Base-by-base conservation (phyloP, 2,888 invertebrate species). In the Scelioninae gen. 2 region DNA sequence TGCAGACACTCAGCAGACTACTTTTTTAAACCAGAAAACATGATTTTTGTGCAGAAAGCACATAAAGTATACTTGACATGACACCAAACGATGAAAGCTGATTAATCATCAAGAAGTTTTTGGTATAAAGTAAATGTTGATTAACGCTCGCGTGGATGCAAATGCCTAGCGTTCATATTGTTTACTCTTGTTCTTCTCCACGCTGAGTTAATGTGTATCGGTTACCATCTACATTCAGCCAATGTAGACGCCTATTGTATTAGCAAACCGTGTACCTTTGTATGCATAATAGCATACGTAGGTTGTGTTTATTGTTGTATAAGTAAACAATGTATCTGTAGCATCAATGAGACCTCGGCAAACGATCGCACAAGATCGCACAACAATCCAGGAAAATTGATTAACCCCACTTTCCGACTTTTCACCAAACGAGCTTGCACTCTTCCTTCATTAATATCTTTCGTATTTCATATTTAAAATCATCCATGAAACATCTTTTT, bases 271-370 rank as follows among this genome's bases (percentile, higher is more conserved):
- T 67, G 70, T 70, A 70, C 52, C 65, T 73, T 75, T 77, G 80
- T 77, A 76, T 78, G 75, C 77, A 75, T 75, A 76, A 73, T 69
- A 67, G 75, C 74, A 75, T 76, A 76, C 78, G 76, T 68, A 68
- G 76, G 61, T 77, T 73, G 76, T 81, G 81, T 81, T 81, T 79
- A 81, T 79, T 80, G 80, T 81, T 78, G 80, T 76, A 78, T 74
- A 76, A 79, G 79, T 78, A 79, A 78, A 81, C 81, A 79, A 79
- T 81, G 80, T 77, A 73, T 74, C 61, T 65, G 58, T 71, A 75
- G 74, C 76, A 74, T 77, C 77, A 75, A 76, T 74, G 69, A 55
- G 73, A 65, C 25, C 28, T 35, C 46, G 58, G 53, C 53, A 58
- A 70, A 71, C 74, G 70, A 68, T 68, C 67, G 31, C 37, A n/a